These are phyloP conservation scores for Lepisosteus osseus DNA, from an alignment of 2,113 vertebrate genomes.

Conservation along the genomic window DNA sequence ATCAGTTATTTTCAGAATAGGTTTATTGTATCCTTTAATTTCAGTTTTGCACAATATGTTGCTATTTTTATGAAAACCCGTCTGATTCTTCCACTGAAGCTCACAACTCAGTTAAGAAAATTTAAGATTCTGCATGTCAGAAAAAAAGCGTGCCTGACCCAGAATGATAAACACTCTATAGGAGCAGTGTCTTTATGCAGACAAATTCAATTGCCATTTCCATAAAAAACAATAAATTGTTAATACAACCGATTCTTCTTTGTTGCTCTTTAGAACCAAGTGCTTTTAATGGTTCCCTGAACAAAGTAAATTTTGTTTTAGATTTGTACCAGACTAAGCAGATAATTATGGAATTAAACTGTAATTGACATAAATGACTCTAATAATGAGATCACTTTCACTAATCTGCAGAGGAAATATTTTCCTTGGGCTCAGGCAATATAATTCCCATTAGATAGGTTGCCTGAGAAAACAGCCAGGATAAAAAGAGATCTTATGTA, in stretches of 20 bases:
- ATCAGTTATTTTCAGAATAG: no score
- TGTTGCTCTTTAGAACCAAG: slow-evolving; percentile 39
- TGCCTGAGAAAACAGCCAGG: slow-evolving; percentile 2
- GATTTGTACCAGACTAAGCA: slow-evolving; percentile 37
- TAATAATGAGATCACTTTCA: slow-evolving; percentile 64
- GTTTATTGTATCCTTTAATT: no score
- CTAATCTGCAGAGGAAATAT: slow-evolving; percentile 55
- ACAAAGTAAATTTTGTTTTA: slow-evolving; percentile 61
- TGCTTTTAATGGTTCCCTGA: slow-evolving; percentile 27
- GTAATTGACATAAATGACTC: slow-evolving; percentile 57
- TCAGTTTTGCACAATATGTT: no score
- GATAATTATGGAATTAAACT: slow-evolving; percentile 65
- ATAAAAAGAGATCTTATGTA: neutral
- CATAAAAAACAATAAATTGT: slow-evolving; percentile 23
- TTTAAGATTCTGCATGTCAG: neutral
- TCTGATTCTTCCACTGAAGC: neutral
- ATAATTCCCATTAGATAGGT: slow-evolving; percentile 10
- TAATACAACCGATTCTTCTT: slow-evolving; percentile 23
- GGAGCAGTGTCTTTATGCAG: slow-evolving; percentile 11
- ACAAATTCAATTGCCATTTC: slow-evolving; percentile 32
- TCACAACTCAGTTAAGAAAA: neutral
- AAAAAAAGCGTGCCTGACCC: slow-evolving; percentile 3
- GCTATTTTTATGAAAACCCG: no score
- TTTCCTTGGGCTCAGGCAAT: slow-evolving; percentile 42
- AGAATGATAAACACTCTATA: slow-evolving; percentile 3